Evolutionary conservation across 2,797 vertebrate genomes (phyloP), one percentile per base, ranked within the genome.

Genomic region (Hippopotamyrus pictus): DNA sequence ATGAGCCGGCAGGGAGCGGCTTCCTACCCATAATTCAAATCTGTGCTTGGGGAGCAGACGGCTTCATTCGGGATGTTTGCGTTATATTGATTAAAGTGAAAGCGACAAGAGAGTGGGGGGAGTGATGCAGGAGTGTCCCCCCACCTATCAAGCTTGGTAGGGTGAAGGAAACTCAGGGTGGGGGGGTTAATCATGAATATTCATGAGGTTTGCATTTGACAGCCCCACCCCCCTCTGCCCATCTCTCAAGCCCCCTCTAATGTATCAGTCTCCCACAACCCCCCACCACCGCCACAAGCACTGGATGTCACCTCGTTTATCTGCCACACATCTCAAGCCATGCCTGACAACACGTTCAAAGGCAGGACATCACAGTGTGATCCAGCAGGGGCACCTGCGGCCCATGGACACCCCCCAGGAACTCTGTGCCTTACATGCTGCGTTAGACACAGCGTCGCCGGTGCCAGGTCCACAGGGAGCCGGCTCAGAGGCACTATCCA

Each of bases 171-270:
- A 65, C 92, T 92, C 91, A 87, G 82, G 90, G 89, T 89, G 83
- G 90, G 69, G 69, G 73, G 73, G 29, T 4, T 29, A 8, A 12
- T 44, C 14, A 3, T 79, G 37, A 22, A 84, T 46, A 95, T 95
- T 95, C 93, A 95, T 96, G 92, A 92, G 86, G 82, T 57, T 90
- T 85, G 89, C 90, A 90, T 95, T 93, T 92, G 46, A 51, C 41
- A 48, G 12, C 14, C 88, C 54, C 44, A 3, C 4, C 25, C 88
- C 44, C 57, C 1, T 33, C 11, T 22, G n/a, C 19, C 86, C 33
- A 44, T 44, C 48, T 44, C 33, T 46, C 46, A 53, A 11, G 48
- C 83, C 48, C 48, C 11, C 29, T 51, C 11, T 83, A 48, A 57
- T 25, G 7, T 46, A 48, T 83, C 44, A 22, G 79, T 3, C n/a